Conservation (phyloP, 2,888 invertebrate species). For the Limnephilus rhombicus region DNA sequence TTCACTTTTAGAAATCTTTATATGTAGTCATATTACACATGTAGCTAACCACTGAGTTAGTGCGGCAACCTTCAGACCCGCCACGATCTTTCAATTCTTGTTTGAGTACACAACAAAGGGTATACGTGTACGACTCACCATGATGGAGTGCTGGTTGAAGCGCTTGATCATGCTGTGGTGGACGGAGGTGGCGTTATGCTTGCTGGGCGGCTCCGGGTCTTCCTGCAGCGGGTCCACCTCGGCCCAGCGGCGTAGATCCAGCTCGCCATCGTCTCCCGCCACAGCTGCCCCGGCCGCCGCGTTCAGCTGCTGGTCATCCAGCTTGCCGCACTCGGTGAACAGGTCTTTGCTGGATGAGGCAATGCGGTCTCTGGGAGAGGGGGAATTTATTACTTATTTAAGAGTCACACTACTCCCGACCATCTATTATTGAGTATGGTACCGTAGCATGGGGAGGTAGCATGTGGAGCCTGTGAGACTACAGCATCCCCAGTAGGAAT, state of each 20-base stretch:
- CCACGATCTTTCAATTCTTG: too few species aligned
- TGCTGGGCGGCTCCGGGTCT: conserved; percentile 69
- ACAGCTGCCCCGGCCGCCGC: conserved; percentile 89
- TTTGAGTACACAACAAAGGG: too few species aligned
- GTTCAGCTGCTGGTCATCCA: conserved; percentile 89
- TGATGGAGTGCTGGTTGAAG: conserved; percentile 98
- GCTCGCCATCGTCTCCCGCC: conserved; percentile 85
- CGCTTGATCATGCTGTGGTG: conserved; percentile 96
- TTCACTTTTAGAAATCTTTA: too few species aligned
- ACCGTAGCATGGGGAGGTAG: too few species aligned
- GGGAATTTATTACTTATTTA: neutral
- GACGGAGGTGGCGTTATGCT: conserved; percentile 75
- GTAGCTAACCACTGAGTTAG: too few species aligned
- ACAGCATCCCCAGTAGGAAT: too few species aligned
- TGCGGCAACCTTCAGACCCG: too few species aligned
- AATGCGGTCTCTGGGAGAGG: conserved; percentile 83
- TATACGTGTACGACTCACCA: conserved; percentile 79
- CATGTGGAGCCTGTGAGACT: too few species aligned
- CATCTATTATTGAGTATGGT: too few species aligned
- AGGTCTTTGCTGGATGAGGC: conserved; percentile 95
- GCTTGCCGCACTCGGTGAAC: conserved; percentile 98
- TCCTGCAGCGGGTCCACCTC: conserved; percentile 74
- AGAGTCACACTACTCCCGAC: too few species aligned
- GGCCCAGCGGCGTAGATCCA: conserved; percentile 90
- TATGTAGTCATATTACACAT: too few species aligned